phyloP scores from a whole-genome alignment of 92 coral and sea anemone genomes.

The Parazoanthus swiftii region DNA sequence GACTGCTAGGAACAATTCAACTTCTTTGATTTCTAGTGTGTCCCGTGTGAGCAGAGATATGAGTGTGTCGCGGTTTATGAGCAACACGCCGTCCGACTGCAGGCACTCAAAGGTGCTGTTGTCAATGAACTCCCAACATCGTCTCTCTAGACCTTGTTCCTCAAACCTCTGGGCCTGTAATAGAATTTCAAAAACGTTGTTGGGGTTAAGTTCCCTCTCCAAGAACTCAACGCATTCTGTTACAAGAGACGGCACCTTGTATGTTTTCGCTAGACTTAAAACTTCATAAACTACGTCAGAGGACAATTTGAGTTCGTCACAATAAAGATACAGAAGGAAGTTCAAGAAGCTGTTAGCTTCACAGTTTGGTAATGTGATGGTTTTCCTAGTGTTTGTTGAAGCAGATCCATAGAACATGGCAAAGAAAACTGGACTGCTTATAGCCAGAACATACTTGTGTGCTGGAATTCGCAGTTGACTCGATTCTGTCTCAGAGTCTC shows the following conservation, averaged over 20 bases:
- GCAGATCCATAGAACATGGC: slow-evolving; percentile 25
- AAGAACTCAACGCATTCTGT: slow-evolving; percentile 14
- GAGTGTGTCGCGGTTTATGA: slow-evolving; percentile 45
- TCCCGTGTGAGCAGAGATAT: slow-evolving; percentile 46
- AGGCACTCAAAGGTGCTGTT: slow-evolving; percentile 34
- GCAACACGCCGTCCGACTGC: slow-evolving; percentile 30
- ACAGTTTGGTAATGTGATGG: slow-evolving; percentile 19
- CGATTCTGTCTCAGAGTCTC: slow-evolving; percentile 16
- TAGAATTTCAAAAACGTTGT: slow-evolving; percentile 31
- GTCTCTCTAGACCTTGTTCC: slow-evolving; percentile 5
- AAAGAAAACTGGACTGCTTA: slow-evolving; percentile 30
- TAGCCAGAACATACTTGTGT: slow-evolving; percentile 34
- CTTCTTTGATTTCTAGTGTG: slow-evolving; percentile 53
- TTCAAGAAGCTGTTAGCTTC: slow-evolving; percentile 36
- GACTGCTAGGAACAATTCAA: slow-evolving; percentile 49
- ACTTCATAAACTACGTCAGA: slow-evolving; percentile 31
- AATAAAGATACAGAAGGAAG: slow-evolving; percentile 29
- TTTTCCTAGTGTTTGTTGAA: slow-evolving; percentile 1
- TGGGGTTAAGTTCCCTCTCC: slow-evolving; percentile 3
- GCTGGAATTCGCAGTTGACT: slow-evolving; percentile 18
- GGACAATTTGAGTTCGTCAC: slow-evolving; percentile 25
- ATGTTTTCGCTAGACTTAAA: slow-evolving; percentile 22
- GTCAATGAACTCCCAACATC: slow-evolving; percentile 41
- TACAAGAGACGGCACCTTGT: slow-evolving; percentile 25
- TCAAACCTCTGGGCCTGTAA: slow-evolving; percentile 23